These are phyloP conservation scores for Arrhamphus sclerolepis DNA, from an alignment of 2,797 vertebrate genomes.

Conservation along the genomic window DNA sequence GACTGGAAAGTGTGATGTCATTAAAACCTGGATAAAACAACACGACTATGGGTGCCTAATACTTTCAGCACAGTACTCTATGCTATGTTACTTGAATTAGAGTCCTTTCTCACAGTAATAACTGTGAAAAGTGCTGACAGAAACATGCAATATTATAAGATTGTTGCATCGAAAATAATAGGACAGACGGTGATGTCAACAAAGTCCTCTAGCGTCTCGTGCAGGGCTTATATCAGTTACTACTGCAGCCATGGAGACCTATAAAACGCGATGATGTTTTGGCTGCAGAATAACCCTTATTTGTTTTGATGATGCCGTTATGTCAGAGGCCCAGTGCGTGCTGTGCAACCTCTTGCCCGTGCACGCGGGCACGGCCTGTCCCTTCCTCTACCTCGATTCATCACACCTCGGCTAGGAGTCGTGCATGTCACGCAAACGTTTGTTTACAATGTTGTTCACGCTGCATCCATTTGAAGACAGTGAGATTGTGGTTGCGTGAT, in stretches of 20 bases:
- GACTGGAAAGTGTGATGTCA: too few relatives aligned
- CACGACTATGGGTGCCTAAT: too few relatives aligned
- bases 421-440: background rate
- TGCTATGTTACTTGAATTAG: too few relatives aligned
- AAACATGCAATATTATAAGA: too few relatives aligned
- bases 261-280: slow-evolving; percentile 41
- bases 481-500: slow-evolving; percentile 25
- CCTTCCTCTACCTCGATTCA: slow-evolving; percentile 16
- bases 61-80: too few relatives aligned
- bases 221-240: background rate
- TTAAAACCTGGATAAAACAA: too few relatives aligned
- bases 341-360: slow-evolving; percentile 48
- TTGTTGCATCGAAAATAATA: too few relatives aligned
- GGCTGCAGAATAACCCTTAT: slow-evolving; percentile 40
- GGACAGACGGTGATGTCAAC: too few relatives aligned
- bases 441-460: background rate
- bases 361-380: slow-evolving; percentile 46
- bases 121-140: too few relatives aligned
- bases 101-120: too few relatives aligned
- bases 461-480: background rate
- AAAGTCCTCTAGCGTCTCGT: too few relatives aligned
- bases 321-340: slow-evolving; percentile 49
- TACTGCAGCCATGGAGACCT: background rate
- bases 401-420: slow-evolving; percentile 1
- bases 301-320: slow-evolving; percentile 68